Evolutionary conservation across 2,888 invertebrate genomes (phyloP).

Genomic region (Oligia fasciuncula): DNA sequence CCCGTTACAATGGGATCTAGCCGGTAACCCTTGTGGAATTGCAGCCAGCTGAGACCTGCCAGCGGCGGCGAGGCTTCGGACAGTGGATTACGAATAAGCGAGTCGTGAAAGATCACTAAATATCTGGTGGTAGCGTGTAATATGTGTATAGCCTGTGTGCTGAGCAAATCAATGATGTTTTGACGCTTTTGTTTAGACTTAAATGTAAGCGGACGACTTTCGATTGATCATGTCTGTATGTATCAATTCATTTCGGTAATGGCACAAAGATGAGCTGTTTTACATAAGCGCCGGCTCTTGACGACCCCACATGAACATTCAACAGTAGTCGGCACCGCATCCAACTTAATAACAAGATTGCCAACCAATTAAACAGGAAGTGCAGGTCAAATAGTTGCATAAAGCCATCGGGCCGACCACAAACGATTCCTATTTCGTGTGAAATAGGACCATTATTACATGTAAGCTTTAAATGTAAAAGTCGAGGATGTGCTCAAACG

Average conservation of each 20-base stretch:
- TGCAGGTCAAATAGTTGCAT: constrained; percentile 43
- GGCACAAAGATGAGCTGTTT: neutral
- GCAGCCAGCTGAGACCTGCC: constrained; percentile 73
- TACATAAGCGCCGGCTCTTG: too few relatives aligned
- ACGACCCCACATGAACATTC: neutral
- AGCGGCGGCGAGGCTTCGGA: constrained; percentile 65
- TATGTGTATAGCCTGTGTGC: neutral
- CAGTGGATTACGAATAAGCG: constrained; percentile 64
- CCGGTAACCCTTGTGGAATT: constrained; percentile 69
- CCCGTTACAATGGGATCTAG: constrained; percentile 68
- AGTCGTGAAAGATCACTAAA: constrained; percentile 27
- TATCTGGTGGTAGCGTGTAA: neutral
- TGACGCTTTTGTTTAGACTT: neutral
- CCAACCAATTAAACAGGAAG: constrained; percentile 60
- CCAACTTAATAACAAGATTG: constrained; percentile 36
- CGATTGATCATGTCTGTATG: neutral
- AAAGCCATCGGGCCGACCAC: constrained; percentile 49
- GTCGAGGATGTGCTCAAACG: constrained; percentile 25
- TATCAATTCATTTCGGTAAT: neutral
- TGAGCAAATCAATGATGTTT: neutral
- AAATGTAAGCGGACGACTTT: neutral
- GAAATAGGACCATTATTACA: constrained; percentile 56
- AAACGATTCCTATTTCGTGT: constrained; percentile 50
- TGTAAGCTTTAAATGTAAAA: constrained; percentile 60
- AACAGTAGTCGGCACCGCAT: constrained; percentile 2